phyloP scores from a whole-genome alignment of 2,888 invertebrate genomes.

The Microplitis manilae region DNA sequence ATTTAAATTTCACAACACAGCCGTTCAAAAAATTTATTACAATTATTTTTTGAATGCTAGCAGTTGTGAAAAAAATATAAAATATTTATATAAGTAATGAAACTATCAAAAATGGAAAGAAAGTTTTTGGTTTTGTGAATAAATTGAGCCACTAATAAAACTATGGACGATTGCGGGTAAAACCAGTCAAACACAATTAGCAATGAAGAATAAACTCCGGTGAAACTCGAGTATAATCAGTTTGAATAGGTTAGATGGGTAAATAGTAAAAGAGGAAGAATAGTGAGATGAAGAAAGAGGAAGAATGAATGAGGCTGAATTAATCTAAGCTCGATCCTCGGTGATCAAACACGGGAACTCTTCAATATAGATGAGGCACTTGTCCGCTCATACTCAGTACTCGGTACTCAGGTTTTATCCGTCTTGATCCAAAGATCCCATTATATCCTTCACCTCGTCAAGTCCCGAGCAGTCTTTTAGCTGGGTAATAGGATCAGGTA shows the following conservation, averaged over 20 bases:
- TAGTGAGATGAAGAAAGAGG: neutral
- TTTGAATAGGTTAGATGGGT: neutral
- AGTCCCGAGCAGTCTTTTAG: neutral
- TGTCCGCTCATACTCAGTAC: neutral
- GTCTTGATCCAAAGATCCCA: slow-evolving; percentile 20
- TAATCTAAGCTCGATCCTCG: slow-evolving; percentile 11
- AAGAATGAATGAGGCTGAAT: neutral
- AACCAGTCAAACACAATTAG: neutral
- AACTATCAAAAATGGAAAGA: neutral
- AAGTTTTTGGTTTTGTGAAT: neutral
- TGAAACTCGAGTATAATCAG: neutral
- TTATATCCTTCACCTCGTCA: slow-evolving; percentile 19
- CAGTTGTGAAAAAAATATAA: too few relatives aligned
- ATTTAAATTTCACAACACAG: too few relatives aligned
- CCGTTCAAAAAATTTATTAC: neutral
- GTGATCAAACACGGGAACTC: slow-evolving; percentile 16
- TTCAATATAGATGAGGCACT: slow-evolving; percentile 26
- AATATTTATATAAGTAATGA: neutral
- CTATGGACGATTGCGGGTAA: neutral
- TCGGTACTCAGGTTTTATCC: slow-evolving; percentile 10
- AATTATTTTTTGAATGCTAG: neutral
- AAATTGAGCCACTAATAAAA: neutral
- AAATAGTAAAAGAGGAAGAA: neutral
- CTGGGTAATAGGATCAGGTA: slow-evolving; percentile 37
- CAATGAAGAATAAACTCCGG: neutral